These are phyloP conservation scores for Sebastolobus altivelis DNA, from an alignment of 2,797 vertebrate genomes.

Conservation along the genomic window DNA sequence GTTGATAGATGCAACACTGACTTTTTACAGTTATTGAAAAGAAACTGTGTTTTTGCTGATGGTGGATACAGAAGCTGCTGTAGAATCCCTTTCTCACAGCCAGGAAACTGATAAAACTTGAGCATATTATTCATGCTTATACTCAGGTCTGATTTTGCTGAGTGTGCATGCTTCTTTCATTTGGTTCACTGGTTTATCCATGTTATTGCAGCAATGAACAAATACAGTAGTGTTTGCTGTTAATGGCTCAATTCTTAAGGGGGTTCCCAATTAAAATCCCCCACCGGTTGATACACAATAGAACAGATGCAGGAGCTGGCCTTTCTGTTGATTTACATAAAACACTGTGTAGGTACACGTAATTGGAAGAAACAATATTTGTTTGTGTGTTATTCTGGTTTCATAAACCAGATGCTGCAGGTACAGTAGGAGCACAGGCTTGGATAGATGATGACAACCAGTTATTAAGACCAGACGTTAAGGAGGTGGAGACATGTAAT, in stretches of 20 bases:
- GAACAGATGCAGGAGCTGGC: slow-evolving; percentile 24
- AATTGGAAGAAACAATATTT: neutral
- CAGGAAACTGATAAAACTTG: slow-evolving; percentile 13
- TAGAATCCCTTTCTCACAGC: slow-evolving; percentile 2
- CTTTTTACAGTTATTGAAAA: neutral
- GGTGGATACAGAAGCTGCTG: slow-evolving; percentile 8
- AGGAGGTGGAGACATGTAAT: neutral
- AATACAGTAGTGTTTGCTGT: slow-evolving; percentile 31
- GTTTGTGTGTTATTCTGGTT: neutral
- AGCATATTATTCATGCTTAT: slow-evolving; percentile 43
- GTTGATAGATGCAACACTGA: neutral
- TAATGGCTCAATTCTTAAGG: slow-evolving; percentile 38
- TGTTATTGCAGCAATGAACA: slow-evolving; percentile 29
- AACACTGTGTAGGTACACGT: neutral
- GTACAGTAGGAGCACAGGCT: neutral
- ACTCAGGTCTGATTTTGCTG: slow-evolving; percentile 48
- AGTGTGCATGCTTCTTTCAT: slow-evolving; percentile 36
- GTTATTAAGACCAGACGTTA: neutral
- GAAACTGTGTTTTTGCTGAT: slow-evolving; percentile 1
- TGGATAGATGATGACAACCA: neutral
- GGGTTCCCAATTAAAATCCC: slow-evolving; percentile 40
- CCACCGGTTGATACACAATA: neutral
- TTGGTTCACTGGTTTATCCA: slow-evolving; percentile 32
- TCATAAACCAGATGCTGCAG: neutral
- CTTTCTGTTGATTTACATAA: slow-evolving; percentile 37